Base-by-base conservation (phyloP, 2,113 vertebrate genomes). In the Steatornis caripensis region DNA sequence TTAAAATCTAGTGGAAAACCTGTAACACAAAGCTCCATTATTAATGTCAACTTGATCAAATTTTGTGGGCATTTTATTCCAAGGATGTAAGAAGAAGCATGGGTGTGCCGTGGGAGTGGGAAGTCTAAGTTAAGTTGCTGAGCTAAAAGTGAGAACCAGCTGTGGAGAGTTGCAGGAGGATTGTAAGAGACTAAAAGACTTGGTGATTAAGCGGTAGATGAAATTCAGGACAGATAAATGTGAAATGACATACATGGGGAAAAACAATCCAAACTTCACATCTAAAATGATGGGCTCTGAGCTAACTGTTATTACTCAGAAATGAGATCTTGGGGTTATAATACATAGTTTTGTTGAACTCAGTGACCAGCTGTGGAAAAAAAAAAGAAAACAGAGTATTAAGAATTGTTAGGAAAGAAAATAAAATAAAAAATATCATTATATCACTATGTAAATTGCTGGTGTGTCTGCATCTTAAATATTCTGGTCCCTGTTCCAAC, bases 231-330 rank as follows among this genome's bases (percentile, higher is more conserved):
- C 6, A 68, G 34, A 64, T 79, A 76, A 93, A 92, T 77, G 30
- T 51, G 78, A 95, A 84, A 62, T 91, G 11, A 36, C 10, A 84
- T 70, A 39, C 15, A 45, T 13, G 8, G 34, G 48, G 48, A 87
- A 94, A 89, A 97, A 24, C 34, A 87, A 95, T 94, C 43, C 61
- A 94, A 89, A 76, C 21, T 81, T 95, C 46, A 71, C 13, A 26
- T 43, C 48, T 36, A 75, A 92, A 91, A 92, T 89, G 15, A 79
- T 57, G 39, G 84, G 12, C 45, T 75, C 55, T 89, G 36, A 75
- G 27, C 19, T 84, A 87, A 75, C 76, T 55, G 66, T 37, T 89
- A 6, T 94, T 89, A 89, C 48, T 78, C 36, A 75, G 80, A 89
- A 95, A 96, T 92, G 51, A 91, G 74, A 39, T 91, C 65, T 71